Evolutionary conservation across 2,797 vertebrate genomes (phyloP).

Genomic region (Scolopax rusticola): DNA sequence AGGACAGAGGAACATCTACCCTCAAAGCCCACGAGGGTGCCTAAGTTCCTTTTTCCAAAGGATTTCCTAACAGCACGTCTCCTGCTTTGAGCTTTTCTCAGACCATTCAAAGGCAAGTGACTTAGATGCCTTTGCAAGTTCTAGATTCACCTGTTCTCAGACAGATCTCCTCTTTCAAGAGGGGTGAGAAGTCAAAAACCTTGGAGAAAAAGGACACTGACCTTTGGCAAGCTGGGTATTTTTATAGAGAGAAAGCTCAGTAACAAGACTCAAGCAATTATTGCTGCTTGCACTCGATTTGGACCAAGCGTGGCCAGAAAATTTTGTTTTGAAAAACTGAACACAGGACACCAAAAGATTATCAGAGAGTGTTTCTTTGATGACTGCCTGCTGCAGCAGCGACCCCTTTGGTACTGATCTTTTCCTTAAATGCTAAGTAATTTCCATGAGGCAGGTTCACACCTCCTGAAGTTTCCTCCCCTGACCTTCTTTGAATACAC

Average conservation of each 20-base stretch:
- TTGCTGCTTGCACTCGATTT: background rate
- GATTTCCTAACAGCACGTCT: background rate
- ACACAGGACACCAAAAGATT: background rate
- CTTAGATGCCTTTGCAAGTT: background rate
- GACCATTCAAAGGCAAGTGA: background rate
- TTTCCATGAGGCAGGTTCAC: background rate
- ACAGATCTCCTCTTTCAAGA: background rate
- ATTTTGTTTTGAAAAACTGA: background rate
- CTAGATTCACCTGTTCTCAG: background rate
- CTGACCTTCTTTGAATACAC: constrained; percentile 16
- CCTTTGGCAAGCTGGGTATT: background rate
- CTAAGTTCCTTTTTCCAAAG: background rate
- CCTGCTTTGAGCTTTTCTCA: constrained; percentile 1
- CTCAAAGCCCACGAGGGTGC: background rate
- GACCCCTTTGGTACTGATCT: background rate
- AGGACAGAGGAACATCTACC: background rate
- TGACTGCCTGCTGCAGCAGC: background rate
- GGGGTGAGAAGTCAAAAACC: background rate
- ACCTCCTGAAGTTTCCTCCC: background rate
- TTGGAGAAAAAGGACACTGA: background rate
- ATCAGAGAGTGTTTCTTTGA: background rate
- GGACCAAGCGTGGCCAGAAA: background rate
- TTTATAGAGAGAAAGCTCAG: background rate
- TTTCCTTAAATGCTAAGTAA: background rate
- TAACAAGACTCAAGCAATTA: background rate